Evolutionary conservation across 2,888 invertebrate genomes (phyloP), one percentile per base, ranked within the genome.

Genomic region (Acleris sparsana): DNA sequence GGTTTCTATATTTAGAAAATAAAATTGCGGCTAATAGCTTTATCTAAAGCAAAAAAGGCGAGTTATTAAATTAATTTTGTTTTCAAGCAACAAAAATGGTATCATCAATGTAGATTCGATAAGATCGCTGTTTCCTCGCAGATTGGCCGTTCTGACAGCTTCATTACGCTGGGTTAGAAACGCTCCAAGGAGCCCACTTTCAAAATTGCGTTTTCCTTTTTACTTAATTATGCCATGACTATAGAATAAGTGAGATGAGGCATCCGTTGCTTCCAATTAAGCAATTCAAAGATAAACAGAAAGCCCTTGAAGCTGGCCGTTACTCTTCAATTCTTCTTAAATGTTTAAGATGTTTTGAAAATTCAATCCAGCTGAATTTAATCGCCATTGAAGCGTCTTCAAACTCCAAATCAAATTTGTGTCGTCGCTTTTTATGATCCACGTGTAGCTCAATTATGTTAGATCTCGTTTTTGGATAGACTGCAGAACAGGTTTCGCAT

Each of bases 131-230:
- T 74, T 78, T 70, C 70, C 55, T 69, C 66, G 73, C 69, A 71
- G 75, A 80, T 80, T 79, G 80, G 76, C 71, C 73, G 78, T 80
- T 82, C 77, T 71, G 78, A 79, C 77, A 74, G 79, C 75, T 86
- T 84, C 83, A 84, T 88, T 87, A 85, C 72, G 75, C 67, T 69
- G 71, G 81, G 77, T 80, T 77, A 77, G 73, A 69, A 78, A 78
- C 62, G 53, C 66, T 61, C 75, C 72, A 67, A 71, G 73, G 75
- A 39, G 39, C 13, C 39, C 4, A 39, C 39, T 39, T 39, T 13
- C 39, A 13, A 39, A 39, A 39, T 39, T 39, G 4, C 39, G 39
- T 39, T 39, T 39, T 39, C 39, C 39, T 39, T 39, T 39, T 39
- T 39, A 4, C 39, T 39, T 13, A 39, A 39, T 13, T 39, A 11